These are phyloP conservation scores for Fragum whitleyi DNA, from an alignment of 2,888 invertebrate genomes.

Conservation along the genomic window DNA sequence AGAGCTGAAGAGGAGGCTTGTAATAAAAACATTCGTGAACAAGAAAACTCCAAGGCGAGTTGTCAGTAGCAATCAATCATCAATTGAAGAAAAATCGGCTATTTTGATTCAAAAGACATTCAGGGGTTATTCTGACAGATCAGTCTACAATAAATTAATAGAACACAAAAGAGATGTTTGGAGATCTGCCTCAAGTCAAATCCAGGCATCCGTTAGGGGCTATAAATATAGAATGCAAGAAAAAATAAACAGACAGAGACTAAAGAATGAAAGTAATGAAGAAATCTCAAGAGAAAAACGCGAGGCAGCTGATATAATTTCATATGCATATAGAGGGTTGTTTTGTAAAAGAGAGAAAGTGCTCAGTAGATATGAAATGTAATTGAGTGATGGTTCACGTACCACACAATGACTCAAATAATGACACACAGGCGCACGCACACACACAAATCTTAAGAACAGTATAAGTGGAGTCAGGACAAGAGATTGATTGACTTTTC, in stretches of 20 bases:
- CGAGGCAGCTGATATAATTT: conserved; percentile 49
- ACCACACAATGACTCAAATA: not conserved
- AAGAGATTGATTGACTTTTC: too few relatives aligned
- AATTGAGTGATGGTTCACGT: conserved; percentile 1
- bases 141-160: conserved; percentile 28
- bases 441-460: too few relatives aligned
- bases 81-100: conserved; percentile 46
- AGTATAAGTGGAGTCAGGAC: too few relatives aligned
- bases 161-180: conserved; percentile 22
- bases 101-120: conserved; percentile 57
- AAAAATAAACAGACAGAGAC: conserved; percentile 20
- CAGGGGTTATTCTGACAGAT: conserved; percentile 56
- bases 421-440: not conserved
- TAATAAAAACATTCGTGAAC: conserved; percentile 31
- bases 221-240: conserved; percentile 32
- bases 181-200: conserved; percentile 32
- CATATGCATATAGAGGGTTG: conserved; percentile 49
- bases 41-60: conserved; percentile 44
- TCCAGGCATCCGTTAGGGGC: conserved; percentile 54
- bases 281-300: conserved; percentile 34
- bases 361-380: conserved; percentile 57
- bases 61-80: conserved; percentile 21
- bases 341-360: conserved; percentile 32
- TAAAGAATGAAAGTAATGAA: conserved; percentile 29
- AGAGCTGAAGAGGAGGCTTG: conserved; percentile 38